Evolutionary conservation across 2,888 invertebrate genomes (phyloP).

Genomic region (Stenolophus ochropezus): DNA sequence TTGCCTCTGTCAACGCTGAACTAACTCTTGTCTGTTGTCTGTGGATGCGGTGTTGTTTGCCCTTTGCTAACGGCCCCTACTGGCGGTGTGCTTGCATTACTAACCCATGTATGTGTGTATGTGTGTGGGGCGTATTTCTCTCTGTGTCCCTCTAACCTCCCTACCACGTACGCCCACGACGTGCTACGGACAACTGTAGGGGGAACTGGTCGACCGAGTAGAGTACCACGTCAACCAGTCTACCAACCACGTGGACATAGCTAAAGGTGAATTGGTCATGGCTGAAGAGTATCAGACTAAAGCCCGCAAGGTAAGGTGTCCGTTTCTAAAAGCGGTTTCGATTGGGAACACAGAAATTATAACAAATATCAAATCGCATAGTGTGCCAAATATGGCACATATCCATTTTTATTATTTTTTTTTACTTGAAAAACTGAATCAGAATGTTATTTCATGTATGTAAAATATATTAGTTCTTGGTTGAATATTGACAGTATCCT

Average conservation of each 20-base stretch:
- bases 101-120: constrained; percentile 38
- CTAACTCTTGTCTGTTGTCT: constrained; percentile 57
- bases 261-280: constrained; percentile 84
- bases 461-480: too few relatives aligned
- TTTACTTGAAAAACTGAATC: too few relatives aligned
- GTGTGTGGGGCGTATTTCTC: constrained; percentile 33
- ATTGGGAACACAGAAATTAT: too few relatives aligned
- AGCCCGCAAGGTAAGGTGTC: constrained; percentile 87
- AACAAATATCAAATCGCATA: too few relatives aligned
- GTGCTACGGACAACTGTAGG: constrained; percentile 79
- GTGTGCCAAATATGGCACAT: too few relatives aligned
- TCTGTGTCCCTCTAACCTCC: constrained; percentile 48
- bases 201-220: constrained; percentile 95
- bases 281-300: constrained; percentile 90
- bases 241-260: constrained; percentile 88
- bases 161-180: too few relatives aligned
- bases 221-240: constrained; percentile 94
- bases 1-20: constrained; percentile 59
- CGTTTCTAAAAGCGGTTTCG: too few relatives aligned
- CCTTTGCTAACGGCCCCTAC: too few relatives aligned
- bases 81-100: constrained; percentile 54
- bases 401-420: too few relatives aligned
- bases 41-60: constrained; percentile 56
- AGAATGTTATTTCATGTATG: too few relatives aligned
- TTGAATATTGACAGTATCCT: too few relatives aligned